These are phyloP conservation scores for Bagarius yarrelli DNA, from an alignment of 2,113 vertebrate species.

Conservation along the genomic window DNA sequence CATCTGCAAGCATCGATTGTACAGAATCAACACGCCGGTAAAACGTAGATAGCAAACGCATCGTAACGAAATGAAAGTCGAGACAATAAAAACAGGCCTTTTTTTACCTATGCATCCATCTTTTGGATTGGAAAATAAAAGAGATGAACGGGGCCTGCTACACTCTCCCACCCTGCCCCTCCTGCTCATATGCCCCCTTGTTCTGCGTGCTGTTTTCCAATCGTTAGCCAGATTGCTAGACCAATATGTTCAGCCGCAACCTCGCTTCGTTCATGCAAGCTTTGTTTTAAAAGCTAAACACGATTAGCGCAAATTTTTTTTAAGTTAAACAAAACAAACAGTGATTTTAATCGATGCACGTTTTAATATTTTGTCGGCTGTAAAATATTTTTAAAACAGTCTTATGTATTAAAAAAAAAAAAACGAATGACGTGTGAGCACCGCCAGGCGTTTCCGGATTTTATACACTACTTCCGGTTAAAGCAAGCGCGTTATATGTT, in stretches of 20 bases:
- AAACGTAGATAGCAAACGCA: constrained; percentile 7
- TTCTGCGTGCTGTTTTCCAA: constrained; percentile 73
- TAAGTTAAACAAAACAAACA: constrained; percentile 36
- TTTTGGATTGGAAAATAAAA: constrained; percentile 48
- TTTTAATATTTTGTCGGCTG: constrained; percentile 56
- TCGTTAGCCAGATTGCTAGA: constrained; percentile 60
- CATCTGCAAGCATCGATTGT: constrained; percentile 24
- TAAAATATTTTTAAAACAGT: constrained; percentile 59
- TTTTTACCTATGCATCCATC: constrained; percentile 58
- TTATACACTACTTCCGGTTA: constrained; percentile 72
- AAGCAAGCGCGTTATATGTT: constrained; percentile 28
- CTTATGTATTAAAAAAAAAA: constrained; percentile 65
- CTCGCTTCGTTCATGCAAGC: constrained; percentile 56
- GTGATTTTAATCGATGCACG: constrained; percentile 37
- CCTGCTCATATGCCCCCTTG: constrained; percentile 67
- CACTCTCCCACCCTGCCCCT: constrained; percentile 67
- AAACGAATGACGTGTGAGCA: constrained; percentile 77
- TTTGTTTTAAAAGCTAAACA: constrained; percentile 51
- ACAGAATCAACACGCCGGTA: constrained; percentile 9
- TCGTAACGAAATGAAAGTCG: constrained; percentile 11
- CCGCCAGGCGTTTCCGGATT: constrained; percentile 75
- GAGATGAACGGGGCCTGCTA: constrained; percentile 73
- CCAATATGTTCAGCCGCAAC: constrained; percentile 64
- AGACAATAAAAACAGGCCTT: constrained; percentile 55
- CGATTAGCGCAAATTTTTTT: constrained; percentile 37